Percentiles rank a stretch among this genome's conserved stretches.
Conservation (phyloP, 2,888 invertebrate genomes). For the Drosophila mercatorum region DNA sequence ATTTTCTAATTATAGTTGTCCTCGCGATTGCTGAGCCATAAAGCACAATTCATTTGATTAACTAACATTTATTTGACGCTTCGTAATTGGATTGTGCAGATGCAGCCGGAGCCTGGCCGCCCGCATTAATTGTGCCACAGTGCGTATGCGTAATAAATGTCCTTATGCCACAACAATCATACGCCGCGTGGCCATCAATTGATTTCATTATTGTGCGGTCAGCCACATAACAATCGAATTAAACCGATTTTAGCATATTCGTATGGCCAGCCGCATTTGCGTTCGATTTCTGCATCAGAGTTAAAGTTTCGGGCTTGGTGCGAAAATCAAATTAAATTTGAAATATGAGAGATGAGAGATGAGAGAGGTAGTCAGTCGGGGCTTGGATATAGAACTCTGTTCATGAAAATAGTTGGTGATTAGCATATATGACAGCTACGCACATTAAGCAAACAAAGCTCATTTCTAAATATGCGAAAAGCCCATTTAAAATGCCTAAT, state of each 20-base stretch:
- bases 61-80: constrained; percentile 13
- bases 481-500: too few species aligned
- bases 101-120: constrained; percentile 17
- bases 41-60: constrained; percentile 32
- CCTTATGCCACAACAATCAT: constrained; percentile 37
- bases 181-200: constrained; percentile 35
- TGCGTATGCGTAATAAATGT: constrained; percentile 54
- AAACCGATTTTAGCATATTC: constrained; percentile 24
- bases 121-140: constrained; percentile 26
- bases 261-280: neutral
- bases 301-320: too few species aligned
- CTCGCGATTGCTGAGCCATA: constrained; percentile 1
- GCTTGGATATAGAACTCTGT: too few species aligned
- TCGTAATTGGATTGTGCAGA: constrained; percentile 37
- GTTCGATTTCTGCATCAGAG: too few species aligned
- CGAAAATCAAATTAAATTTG: too few species aligned
- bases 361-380: too few species aligned
- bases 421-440: too few species aligned
- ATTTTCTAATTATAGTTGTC: neutral
- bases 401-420: too few species aligned
- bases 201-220: constrained; percentile 8
- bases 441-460: too few species aligned
- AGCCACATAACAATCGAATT: constrained; percentile 19
- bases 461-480: too few species aligned
- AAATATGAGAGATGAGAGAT: too few species aligned